Conservation (phyloP, 2,888 invertebrate species). For the Sinentomon sp. region DNA sequence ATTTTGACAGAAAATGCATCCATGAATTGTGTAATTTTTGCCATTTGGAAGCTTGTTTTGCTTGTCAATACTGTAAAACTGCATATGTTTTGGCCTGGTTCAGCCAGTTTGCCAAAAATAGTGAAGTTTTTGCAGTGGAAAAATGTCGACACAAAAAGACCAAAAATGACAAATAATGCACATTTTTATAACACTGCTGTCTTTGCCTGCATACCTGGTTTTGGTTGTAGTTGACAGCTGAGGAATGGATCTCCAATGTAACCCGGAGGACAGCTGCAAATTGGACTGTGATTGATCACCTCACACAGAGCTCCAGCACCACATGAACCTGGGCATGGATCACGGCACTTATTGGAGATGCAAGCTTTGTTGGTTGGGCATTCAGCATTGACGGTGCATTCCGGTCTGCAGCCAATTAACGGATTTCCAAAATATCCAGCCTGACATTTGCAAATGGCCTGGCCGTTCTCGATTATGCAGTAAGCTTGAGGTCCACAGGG, state of each 20-base stretch:
- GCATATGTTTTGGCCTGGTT: no score
- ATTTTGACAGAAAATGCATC: no score
- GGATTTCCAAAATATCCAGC: conserved; percentile 32
- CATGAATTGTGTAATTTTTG: no score
- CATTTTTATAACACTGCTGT: no score
- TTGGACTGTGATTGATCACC: conserved; percentile 13
- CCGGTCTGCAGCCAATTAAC: conserved; percentile 21
- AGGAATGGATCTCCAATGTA: conserved; percentile 21
- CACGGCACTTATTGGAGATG: conserved; percentile 29
- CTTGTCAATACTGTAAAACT: no score
- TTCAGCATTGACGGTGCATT: conserved; percentile 51
- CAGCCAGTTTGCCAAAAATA: no score
- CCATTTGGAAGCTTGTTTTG: no score
- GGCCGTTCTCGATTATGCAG: conserved; percentile 31
- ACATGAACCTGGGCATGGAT: conserved; percentile 18
- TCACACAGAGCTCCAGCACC: conserved; percentile 15
- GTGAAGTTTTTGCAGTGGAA: no score
- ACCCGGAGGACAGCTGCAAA: conserved; percentile 10
- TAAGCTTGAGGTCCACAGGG: conserved; percentile 17
- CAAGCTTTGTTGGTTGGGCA: conserved; percentile 41
- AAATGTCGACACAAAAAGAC: no score
- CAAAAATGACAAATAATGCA: no score
- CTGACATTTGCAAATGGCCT: conserved; percentile 33
- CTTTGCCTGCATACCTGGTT: no score
- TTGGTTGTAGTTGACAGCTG: conserved; percentile 20